phyloP scores from a whole-genome alignment of 2,888 invertebrate genomes.

The Hydroisotoma schaefferi region DNA sequence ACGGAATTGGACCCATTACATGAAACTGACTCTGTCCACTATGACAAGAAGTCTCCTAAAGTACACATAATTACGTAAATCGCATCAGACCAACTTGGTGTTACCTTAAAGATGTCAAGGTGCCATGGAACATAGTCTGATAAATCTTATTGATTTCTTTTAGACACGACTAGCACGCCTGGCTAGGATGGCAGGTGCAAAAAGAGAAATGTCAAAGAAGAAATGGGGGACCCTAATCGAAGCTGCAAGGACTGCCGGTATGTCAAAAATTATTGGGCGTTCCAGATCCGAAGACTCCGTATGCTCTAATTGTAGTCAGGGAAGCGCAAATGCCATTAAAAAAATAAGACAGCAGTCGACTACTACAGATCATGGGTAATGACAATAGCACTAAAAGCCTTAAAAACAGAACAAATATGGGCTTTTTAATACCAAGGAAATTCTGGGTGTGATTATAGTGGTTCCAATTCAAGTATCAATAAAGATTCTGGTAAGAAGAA shows the following conservation, averaged over 20 bases:
- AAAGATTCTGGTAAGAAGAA: constrained; percentile 42
- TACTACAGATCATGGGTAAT: constrained; percentile 44
- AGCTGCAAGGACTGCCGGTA: constrained; percentile 72
- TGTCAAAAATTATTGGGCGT: constrained; percentile 73
- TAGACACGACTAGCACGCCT: constrained; percentile 49
- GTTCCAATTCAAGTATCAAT: constrained; percentile 44
- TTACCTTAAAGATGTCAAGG: constrained; percentile 1
- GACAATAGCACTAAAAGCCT: too few species aligned
- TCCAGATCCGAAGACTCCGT: constrained; percentile 80
- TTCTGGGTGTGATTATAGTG: constrained; percentile 18
- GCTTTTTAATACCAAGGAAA: neutral
- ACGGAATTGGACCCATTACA: constrained; percentile 44
- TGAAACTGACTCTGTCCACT: constrained; percentile 47
- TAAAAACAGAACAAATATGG: neutral
- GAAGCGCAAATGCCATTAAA: constrained; percentile 32
- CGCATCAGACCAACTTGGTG: neutral
- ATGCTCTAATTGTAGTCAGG: constrained; percentile 55
- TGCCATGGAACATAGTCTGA: neutral
- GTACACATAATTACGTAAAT: constrained; percentile 24
- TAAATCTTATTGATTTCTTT: constrained; percentile 2
- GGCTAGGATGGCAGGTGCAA: constrained; percentile 50
- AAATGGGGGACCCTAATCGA: constrained; percentile 69
- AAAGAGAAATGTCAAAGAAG: constrained; percentile 51
- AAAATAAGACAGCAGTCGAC: constrained; percentile 37
- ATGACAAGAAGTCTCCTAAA: constrained; percentile 49